Conservation (phyloP, 2,797 vertebrate genomes). For the Dendrocincla tyrannina region DNA sequence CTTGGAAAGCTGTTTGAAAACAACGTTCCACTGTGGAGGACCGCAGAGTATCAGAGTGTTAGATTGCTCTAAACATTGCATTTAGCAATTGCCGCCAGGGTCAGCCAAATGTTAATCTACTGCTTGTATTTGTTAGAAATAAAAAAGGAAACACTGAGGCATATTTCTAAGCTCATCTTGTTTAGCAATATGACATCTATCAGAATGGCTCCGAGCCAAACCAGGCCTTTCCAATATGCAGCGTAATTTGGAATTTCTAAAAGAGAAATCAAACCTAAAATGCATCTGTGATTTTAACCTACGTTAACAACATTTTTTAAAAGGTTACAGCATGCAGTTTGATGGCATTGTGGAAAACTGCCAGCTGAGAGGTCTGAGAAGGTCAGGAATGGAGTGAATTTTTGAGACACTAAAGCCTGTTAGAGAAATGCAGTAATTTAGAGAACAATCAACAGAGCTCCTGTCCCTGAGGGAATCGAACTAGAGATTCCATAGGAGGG, state of each 20-base stretch:
- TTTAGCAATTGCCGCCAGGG: conserved; percentile 40
- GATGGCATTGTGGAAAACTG: conserved; percentile 46
- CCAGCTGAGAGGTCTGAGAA: conserved; percentile 42
- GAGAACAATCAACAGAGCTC: background rate
- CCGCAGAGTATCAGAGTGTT: background rate
- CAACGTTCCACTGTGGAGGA: background rate
- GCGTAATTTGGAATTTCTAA: background rate
- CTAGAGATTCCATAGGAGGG: background rate
- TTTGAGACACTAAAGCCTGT: conserved; percentile 9
- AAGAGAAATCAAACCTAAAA: conserved; percentile 42
- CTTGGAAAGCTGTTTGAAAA: conserved; percentile 34
- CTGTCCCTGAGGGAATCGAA: background rate
- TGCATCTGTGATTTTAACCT: conserved; percentile 51
- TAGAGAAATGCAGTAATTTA: conserved; percentile 18
- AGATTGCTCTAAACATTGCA: conserved; percentile 40
- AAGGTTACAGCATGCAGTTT: conserved; percentile 51
- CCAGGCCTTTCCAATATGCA: conserved; percentile 20
- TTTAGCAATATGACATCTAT: conserved; percentile 57
- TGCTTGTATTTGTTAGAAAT: conserved; percentile 63
- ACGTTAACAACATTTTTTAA: conserved; percentile 51
- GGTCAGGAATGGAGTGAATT: conserved; percentile 11
- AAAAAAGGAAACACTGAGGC: conserved; percentile 41
- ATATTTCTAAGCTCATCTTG: conserved; percentile 56
- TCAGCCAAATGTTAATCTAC: conserved; percentile 72
- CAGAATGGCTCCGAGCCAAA: conserved; percentile 52